These are phyloP conservation scores for Muntiacus muntjak DNA, from an alignment of 2,113 vertebrate species.

Conservation along the genomic window DNA sequence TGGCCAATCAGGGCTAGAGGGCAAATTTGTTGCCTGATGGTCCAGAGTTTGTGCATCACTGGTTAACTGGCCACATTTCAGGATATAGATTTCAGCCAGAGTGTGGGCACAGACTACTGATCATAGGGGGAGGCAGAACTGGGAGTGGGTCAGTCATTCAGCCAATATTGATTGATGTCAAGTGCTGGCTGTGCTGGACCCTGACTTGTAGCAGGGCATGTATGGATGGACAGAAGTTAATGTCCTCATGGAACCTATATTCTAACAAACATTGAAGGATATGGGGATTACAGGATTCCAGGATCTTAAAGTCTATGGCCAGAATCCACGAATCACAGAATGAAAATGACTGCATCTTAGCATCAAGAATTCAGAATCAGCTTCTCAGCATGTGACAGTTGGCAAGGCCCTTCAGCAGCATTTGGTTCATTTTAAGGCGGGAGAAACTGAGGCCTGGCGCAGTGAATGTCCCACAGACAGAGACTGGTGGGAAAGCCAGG, in stretches of 20 bases:
- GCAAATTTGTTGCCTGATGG: neutral
- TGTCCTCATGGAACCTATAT: neutral
- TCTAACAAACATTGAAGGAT: neutral
- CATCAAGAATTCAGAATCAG: neutral
- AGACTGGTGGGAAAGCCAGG: neutral
- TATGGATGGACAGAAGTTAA: neutral
- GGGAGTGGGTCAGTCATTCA: neutral
- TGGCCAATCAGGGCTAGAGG: neutral
- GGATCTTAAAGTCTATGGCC: neutral
- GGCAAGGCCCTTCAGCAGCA: neutral
- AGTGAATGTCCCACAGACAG: fast-evolving
- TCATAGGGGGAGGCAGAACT: no score
- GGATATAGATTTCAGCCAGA: neutral
- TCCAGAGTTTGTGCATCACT: neutral
- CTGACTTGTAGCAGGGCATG: neutral
- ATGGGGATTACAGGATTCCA: neutral
- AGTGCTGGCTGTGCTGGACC: neutral
- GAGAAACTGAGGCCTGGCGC: neutral
- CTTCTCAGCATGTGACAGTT: neutral
- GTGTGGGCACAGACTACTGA: neutral
- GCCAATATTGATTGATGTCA: neutral
- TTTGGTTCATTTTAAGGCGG: neutral
- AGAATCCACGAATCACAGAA: neutral
- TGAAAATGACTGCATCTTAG: neutral
- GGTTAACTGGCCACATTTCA: neutral